Evolutionary conservation across 2,797 vertebrate species (phyloP), one percentile per base, ranked within the genome.

Genomic region (Macropus fuliginosus): DNA sequence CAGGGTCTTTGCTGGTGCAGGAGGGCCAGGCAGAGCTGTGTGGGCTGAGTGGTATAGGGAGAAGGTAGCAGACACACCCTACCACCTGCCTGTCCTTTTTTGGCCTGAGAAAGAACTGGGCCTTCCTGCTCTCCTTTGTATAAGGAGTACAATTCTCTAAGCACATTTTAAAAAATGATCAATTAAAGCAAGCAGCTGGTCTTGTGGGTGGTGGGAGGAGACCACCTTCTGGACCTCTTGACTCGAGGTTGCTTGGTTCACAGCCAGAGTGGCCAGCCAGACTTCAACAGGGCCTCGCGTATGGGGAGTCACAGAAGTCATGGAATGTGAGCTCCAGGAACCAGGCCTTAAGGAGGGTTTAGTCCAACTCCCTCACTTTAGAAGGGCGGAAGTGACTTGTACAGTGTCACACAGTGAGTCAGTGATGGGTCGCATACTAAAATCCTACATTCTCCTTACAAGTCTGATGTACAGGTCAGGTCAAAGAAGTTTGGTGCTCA

Each of bases 111-210:
- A 14, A 16, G 27, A 54, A 55, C 90, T 55, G 54, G 50, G 52
- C 28, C 31, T 91, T 91, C 52, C 90, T 52, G 52, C 90, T 54
- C 54, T 91, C 90, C 50, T 91, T 91, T 91, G 28, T 91, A 8
- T 34, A 12, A 90, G 89, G 27, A 52, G 11, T 90, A 91, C 27
- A 55, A 29, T 91, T 55, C 90, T 91, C 90, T 34, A 54, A 54
- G 54, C 12, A 34, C 52, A 81, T 81, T 57, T 74, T 0, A 40
- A n/a, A 66, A 81, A 81, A 91, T 52, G 34, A 91, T 29, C 6
- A 91, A 91, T 90, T 90, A 55, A 91, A 91, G 12, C 90, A 91
- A 91, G 54, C 90, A 91, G 90, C 90, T 91, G 90, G 90, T 52
- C 54, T 34, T 91, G 50, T 52, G 12, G 90, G 90, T 91, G 90